Conservation (phyloP, 2,888 invertebrate species). For the Dascillus cervinus region DNA sequence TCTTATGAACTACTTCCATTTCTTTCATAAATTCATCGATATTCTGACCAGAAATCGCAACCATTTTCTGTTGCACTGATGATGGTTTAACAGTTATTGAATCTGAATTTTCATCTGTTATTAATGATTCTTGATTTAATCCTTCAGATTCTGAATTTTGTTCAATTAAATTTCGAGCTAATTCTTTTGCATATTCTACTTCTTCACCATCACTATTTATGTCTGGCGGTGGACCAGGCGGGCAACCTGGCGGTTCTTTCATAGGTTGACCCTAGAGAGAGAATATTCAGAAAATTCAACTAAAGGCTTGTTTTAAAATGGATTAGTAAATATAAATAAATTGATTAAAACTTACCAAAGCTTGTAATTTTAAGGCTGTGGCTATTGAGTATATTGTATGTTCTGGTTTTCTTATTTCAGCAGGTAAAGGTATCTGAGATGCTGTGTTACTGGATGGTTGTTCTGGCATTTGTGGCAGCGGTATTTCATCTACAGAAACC, state of each 20-base stretch:
- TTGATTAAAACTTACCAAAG: slow-evolving; percentile 31
- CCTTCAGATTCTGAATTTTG: slow-evolving; percentile 43
- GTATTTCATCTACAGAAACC: slow-evolving; percentile 93
- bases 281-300: slow-evolving; percentile 5
- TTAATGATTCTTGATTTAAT: slow-evolving; percentile 17
- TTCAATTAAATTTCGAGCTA: slow-evolving; percentile 35
- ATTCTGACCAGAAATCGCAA: slow-evolving; percentile 84
- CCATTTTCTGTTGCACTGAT: slow-evolving; percentile 76
- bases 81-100: slow-evolving; percentile 52
- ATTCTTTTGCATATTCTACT: slow-evolving; percentile 28
- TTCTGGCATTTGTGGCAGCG: slow-evolving; percentile 67
- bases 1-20: slow-evolving; percentile 79
- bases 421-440: slow-evolving; percentile 36
- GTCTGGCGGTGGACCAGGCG: slow-evolving; percentile 76
- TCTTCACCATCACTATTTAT: slow-evolving; percentile 56
- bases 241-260: slow-evolving; percentile 77
- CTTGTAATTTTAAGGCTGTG: slow-evolving; percentile 39
- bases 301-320: slow-evolving; percentile 10
- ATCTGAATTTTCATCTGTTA: slow-evolving; percentile 14
- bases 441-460: slow-evolving; percentile 32
- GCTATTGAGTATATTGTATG: slow-evolving; percentile 42
- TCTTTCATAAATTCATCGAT: slow-evolving; percentile 90
- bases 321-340: too few relatives aligned
- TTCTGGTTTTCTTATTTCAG: slow-evolving; percentile 37
- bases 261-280: slow-evolving; percentile 43